phyloP scores from a whole-genome alignment of 1,140 invertebrate genomes.

The Tetramorium alpestre region DNA sequence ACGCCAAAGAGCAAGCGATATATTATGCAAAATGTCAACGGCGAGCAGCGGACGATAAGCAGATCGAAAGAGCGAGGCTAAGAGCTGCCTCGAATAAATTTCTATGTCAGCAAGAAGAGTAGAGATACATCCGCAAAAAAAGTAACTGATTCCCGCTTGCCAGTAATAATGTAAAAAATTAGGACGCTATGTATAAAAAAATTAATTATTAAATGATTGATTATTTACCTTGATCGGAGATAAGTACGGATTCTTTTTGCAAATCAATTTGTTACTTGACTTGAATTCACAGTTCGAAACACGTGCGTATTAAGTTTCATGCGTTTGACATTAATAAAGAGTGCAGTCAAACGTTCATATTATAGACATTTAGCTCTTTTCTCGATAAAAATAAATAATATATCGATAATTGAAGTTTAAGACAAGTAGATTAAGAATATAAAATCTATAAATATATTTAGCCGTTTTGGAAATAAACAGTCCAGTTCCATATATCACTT shows the following conservation, averaged over 20 bases:
- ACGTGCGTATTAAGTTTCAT: background rate
- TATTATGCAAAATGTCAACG: slow-evolving; percentile 49
- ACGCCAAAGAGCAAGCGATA: slow-evolving; percentile 34
- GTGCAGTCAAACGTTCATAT: no score
- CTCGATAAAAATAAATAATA: no score
- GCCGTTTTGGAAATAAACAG: no score
- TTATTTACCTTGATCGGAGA: background rate
- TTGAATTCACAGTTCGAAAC: background rate
- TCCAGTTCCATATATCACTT: no score
- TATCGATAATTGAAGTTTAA: no score
- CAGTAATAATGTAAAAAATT: background rate
- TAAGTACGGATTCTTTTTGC: background rate
- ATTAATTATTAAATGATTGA: slow-evolving; percentile 4
- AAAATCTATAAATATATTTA: no score
- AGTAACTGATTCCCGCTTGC: background rate
- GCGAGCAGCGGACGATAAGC: slow-evolving; percentile 15
- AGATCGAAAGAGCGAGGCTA: slow-evolving; percentile 10
- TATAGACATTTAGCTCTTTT: no score
- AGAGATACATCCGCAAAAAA: background rate
- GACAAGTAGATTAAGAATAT: no score
- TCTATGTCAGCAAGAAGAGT: background rate
- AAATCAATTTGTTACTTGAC: background rate
- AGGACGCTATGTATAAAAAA: background rate
- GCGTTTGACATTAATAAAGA: background rate
- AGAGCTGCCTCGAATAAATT: background rate